Evolutionary conservation across 1,140 invertebrate species (phyloP).

Genomic region (Scaptomyza graminum): DNA sequence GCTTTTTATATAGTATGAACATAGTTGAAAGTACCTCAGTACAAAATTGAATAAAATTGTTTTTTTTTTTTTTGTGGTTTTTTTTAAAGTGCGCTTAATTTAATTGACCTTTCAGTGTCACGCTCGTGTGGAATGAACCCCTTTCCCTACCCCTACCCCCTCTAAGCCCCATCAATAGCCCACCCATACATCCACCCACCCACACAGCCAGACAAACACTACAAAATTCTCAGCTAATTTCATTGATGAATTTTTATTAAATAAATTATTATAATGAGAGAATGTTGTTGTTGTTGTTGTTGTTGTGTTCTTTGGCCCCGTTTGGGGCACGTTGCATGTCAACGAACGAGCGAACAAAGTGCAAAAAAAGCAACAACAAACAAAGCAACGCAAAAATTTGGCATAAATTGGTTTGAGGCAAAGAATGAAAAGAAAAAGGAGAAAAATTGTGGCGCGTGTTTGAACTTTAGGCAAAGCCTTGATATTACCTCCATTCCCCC

Average conservation of each 20-base stretch:
- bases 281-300: slow-evolving; percentile 7
- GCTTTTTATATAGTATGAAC: background rate
- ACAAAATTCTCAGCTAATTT: slow-evolving; percentile 65
- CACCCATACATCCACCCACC: slow-evolving; percentile 28
- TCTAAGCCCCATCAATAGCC: no score
- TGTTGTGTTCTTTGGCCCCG: slow-evolving; percentile 2
- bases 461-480: slow-evolving; percentile 52
- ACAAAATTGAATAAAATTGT: slow-evolving; percentile 54
- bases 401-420: slow-evolving; percentile 37
- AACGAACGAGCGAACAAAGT: slow-evolving; percentile 29
- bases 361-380: no score
- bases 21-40: background rate
- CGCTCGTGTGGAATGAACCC: slow-evolving; percentile 28
- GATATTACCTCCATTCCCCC: background rate
- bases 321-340: slow-evolving; percentile 43
- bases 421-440: background rate
- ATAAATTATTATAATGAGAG: slow-evolving; percentile 75
- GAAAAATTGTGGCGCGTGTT: slow-evolving; percentile 64
- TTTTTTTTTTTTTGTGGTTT: slow-evolving; percentile 37
- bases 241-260: slow-evolving; percentile 80
- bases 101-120: slow-evolving; percentile 71
- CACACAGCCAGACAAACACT: background rate
- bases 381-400: slow-evolving; percentile 21
- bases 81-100: slow-evolving; percentile 69
- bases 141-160: slow-evolving; percentile 1